Conservation (phyloP, 2,888 invertebrate genomes). For the Papilio elwesi region DNA sequence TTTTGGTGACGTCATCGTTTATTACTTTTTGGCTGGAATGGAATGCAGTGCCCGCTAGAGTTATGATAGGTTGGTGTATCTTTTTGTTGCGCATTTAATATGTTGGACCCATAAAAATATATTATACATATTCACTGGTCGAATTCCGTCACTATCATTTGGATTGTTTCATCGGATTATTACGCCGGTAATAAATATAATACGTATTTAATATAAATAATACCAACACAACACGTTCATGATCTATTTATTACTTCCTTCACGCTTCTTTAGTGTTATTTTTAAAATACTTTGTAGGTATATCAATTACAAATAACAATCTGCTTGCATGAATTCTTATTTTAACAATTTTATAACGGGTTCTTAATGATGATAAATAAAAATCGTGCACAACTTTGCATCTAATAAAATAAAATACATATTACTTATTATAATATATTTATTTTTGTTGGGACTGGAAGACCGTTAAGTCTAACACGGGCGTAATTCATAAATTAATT, state of each 20-base stretch:
- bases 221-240: background rate
- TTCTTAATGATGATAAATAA: background rate
- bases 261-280: constrained; percentile 20
- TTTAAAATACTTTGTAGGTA: constrained; percentile 21
- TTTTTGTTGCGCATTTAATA: constrained; percentile 55
- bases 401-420: background rate
- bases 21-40: constrained; percentile 99
- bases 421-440: background rate
- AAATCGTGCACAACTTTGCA: background rate
- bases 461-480: too few species aligned
- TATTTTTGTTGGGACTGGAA: too few species aligned
- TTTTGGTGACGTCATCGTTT: constrained; percentile 98
- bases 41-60: constrained; percentile 98
- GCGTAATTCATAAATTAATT: too few species aligned
- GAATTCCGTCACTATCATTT: background rate
- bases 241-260: constrained; percentile 12
- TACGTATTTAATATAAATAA: too few species aligned
- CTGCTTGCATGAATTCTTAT: background rate
- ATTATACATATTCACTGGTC: background rate
- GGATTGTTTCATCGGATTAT: constrained; percentile 26
- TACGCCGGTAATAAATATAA: background rate
- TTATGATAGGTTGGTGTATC: constrained; percentile 94
- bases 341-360: background rate
- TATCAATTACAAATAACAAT: constrained; percentile 39
- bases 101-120: constrained; percentile 29